These are phyloP conservation scores for Drosophila auraria DNA, from an alignment of 1,140 invertebrate species.

Conservation along the genomic window DNA sequence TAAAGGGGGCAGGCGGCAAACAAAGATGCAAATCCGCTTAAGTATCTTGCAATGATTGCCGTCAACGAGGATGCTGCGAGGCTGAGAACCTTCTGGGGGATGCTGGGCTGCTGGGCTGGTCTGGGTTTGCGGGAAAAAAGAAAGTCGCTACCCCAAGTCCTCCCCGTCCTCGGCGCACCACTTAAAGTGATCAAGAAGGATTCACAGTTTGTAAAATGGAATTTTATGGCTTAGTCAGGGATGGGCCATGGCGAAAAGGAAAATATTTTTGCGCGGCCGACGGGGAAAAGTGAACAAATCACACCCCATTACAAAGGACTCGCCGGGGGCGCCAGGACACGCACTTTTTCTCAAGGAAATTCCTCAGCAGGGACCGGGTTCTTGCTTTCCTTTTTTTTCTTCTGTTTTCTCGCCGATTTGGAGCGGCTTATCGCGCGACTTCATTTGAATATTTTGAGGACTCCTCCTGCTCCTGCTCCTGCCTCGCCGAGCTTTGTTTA, in stretches of 20 bases:
- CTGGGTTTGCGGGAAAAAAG: constrained; percentile 4
- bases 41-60: constrained; percentile 82
- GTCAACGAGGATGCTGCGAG: constrained; percentile 40
- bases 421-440: constrained; percentile 83
- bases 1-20: constrained; percentile 36
- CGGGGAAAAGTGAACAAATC: constrained; percentile 80
- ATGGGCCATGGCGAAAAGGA: constrained; percentile 32
- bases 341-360: constrained; percentile 46
- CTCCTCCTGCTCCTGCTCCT: background rate
- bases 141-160: constrained; percentile 40
- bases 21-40: constrained; percentile 84
- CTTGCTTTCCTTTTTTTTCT: constrained; percentile 7
- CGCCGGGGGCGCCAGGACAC: constrained; percentile 31
- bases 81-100: background rate
- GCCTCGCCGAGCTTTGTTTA: constrained; percentile 72
- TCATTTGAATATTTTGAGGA: constrained; percentile 79
- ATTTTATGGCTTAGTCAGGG: constrained; percentile 82
- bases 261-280: constrained; percentile 70
- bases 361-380: constrained; percentile 48
- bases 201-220: constrained; percentile 85
- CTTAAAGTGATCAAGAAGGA: constrained; percentile 85
- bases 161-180: constrained; percentile 52
- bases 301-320: constrained; percentile 78
- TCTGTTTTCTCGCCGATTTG: constrained; percentile 70
- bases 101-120: background rate